These are phyloP conservation scores for Acanthosoma haemorrhoidale DNA, from an alignment of 2,888 invertebrate genomes.

Conservation along the genomic window DNA sequence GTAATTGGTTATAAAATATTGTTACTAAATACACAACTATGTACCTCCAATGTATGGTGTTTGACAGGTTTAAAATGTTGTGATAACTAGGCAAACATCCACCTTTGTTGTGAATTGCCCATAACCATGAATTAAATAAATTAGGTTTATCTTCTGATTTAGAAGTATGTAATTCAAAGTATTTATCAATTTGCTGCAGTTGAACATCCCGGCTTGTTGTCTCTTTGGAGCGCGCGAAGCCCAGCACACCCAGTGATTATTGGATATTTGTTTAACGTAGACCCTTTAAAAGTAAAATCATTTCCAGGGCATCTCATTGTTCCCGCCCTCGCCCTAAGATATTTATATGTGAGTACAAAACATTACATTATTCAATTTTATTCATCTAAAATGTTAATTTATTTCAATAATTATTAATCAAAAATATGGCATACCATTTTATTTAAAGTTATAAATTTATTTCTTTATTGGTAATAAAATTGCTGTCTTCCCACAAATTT, in stretches of 20 bases:
- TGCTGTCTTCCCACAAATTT: too few relatives aligned
- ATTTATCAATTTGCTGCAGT: constrained; percentile 21
- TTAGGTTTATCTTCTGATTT: too few relatives aligned
- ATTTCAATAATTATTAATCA: not conserved
- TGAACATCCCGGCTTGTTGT: constrained; percentile 30
- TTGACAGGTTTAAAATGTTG: too few relatives aligned
- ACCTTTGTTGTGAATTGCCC: too few relatives aligned
- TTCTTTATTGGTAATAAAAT: too few relatives aligned
- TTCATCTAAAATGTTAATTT: not conserved
- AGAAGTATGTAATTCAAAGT: too few relatives aligned
- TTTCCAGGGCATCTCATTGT: constrained; percentile 7
- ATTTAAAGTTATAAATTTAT: not conserved
- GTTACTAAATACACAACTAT: not conserved
- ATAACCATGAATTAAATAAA: too few relatives aligned
- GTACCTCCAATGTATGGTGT: too few relatives aligned
- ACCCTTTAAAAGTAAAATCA: not conserved
- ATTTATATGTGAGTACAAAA: constrained; percentile 4
- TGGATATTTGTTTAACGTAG: constrained; percentile 25
- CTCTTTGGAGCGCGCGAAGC: constrained; percentile 22
- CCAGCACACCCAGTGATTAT: constrained; percentile 23
- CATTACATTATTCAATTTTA: not conserved
- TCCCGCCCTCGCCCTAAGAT: not conserved
- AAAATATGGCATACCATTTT: not conserved
- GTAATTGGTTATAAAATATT: not conserved
- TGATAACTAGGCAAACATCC: too few relatives aligned